These are phyloP conservation scores for Meles meles DNA, from an alignment of 2,113 vertebrate species.

Conservation along the genomic window DNA sequence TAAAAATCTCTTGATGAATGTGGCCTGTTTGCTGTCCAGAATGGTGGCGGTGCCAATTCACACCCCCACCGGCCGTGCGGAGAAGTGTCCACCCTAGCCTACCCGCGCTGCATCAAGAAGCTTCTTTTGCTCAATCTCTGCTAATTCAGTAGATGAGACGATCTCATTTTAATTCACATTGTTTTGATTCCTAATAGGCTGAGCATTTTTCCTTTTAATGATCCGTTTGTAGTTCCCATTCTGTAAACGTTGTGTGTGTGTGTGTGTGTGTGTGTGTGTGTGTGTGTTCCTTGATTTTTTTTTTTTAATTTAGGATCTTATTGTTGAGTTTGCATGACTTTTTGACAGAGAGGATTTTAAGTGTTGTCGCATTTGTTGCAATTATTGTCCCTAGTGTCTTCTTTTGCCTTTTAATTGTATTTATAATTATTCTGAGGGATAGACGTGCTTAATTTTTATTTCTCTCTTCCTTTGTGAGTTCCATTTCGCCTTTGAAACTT, in stretches of 20 bases:
- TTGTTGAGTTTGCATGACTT: not conserved
- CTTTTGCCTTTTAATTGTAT: conserved; percentile 26
- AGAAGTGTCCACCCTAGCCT: not conserved
- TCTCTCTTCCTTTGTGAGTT: conserved; percentile 29
- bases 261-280: not conserved
- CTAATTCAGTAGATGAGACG: not conserved
- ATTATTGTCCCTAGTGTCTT: not conserved
- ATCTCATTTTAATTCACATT: not conserved
- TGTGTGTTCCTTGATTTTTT: not conserved
- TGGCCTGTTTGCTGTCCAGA: not conserved
- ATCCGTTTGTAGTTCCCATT: not conserved
- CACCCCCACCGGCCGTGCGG: not conserved
- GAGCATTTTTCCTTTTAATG: not conserved
- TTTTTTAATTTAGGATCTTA: not conserved
- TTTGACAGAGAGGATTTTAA: conserved; percentile 14
- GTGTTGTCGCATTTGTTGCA: not conserved
- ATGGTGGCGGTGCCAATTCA: not conserved
- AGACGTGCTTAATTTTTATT: conserved; percentile 28
- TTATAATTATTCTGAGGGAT: not conserved
- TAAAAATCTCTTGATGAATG: not conserved
- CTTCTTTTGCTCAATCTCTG: not conserved
- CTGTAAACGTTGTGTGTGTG: not conserved
- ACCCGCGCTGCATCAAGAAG: not conserved
- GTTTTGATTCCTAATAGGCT: not conserved
- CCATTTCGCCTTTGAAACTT: not conserved